Conservation (phyloP, 2,888 invertebrate species). For the Aproaerema taeniolella region DNA sequence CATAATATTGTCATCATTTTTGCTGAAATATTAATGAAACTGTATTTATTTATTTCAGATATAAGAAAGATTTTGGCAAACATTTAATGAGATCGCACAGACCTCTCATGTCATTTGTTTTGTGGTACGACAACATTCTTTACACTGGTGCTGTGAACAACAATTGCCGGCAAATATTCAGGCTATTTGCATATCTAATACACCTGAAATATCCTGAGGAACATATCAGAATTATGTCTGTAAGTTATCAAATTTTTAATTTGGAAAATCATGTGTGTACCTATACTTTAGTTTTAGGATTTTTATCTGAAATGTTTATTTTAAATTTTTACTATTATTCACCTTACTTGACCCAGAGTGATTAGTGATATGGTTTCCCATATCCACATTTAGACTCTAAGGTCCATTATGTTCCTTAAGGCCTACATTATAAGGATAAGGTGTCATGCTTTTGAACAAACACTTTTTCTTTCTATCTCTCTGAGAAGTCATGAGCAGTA, state of each 20-base stretch:
- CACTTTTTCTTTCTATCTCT: too few species aligned
- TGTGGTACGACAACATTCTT: conserved; percentile 52
- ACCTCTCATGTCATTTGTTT: conserved; percentile 51
- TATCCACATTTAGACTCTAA: too few species aligned
- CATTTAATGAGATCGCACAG: conserved; percentile 54
- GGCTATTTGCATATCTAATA: conserved; percentile 47
- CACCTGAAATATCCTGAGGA: conserved; percentile 56
- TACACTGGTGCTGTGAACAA: conserved; percentile 50
- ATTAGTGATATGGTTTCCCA: too few species aligned
- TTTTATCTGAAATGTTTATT: neutral
- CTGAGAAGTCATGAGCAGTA: too few species aligned
- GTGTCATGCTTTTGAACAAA: too few species aligned
- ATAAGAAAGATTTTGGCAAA: conserved; percentile 42
- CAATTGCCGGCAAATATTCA: conserved; percentile 52
- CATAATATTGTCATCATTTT: too few species aligned
- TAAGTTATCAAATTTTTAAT: conserved; percentile 41
- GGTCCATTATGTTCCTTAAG: too few species aligned
- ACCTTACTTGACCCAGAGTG: too few species aligned
- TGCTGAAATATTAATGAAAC: too few species aligned
- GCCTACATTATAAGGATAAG: too few species aligned
- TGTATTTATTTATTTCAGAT: conserved; percentile 34
- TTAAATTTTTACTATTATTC: neutral
- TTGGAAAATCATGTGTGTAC: too few species aligned
- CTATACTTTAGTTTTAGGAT: too few species aligned
- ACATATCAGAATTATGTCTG: conserved; percentile 49